Evolutionary conservation across 2,797 vertebrate genomes (phyloP), one percentile per base, ranked within the genome.

Genomic region (Notolabrus celidotus): DNA sequence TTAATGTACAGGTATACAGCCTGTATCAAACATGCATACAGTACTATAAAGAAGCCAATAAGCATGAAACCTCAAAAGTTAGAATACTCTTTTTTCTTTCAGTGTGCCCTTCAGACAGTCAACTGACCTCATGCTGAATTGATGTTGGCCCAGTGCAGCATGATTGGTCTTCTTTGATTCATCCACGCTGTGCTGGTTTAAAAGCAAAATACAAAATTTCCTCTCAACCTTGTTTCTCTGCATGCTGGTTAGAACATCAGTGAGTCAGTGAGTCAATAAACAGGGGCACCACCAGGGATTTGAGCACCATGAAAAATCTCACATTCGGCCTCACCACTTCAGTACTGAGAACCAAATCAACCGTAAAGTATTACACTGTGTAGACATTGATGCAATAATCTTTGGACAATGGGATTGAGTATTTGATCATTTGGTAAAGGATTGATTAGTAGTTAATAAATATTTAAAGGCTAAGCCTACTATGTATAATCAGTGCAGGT

Each of bases 211-310:
- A 54, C 27, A 16, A 25, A 38, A 34, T 46, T 25, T 53, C 10
- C 23, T 56, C 22, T 67, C 36, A 56, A 10, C 27, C 51, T 67
- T 67, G 50, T 61, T n/a, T 43, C 64, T 67, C n/a, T 22, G 50
- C 55, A n/a, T 34, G 25, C 51, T 67, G 46, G 36, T 42, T 56
- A 47, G 34, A 41, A 27, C 41, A 17, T 36, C 34, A 2, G 27
- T 27, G 27, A 27, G 27, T 27, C 3, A 31, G 29, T 31, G 29
- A 31, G 7, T 31, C 29, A 31, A 4, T 31, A 4, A 31, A 7
- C 7, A 7, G 29, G 29, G 1, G 5, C 5, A 7, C 7, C 29
- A 31, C 7, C 29, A 31, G 29, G 29, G 29, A 31, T 31, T 31
- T 7, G 7, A 29, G 29, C 29, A 7, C 29, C 31, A 31, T 31